Base-by-base conservation (phyloP, 1,140 invertebrate genomes). In the Panulirus ornatus region DNA sequence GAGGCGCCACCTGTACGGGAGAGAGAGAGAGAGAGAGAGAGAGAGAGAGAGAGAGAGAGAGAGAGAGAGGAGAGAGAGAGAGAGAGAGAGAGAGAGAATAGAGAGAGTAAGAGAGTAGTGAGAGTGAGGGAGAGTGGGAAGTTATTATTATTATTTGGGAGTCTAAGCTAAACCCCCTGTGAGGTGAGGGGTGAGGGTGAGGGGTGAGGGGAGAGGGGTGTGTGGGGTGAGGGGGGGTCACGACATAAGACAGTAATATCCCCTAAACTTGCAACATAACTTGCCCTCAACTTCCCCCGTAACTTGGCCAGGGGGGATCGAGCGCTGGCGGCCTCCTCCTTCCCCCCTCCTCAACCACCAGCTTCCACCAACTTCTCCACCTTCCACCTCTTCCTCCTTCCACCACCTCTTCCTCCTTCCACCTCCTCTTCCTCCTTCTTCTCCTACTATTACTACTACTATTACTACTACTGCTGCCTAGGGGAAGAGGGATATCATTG, bases 211-310 rank as follows among this genome's bases (percentile, higher is more conserved):
- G 51, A 58, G 51, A 58, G 51, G 51, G 51, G 22, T 11, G 51
- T 11, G 22, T 11, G 51, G 51, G 51, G 51, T 11, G 51, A 58
- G 22, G 51, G 51, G 27, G 5, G 71, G 70, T 2, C 40, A 5
- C 66, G 85, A 87, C 54, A 79, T 87, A 87, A 79, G 73, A n/a
- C n/a, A 54, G 47, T 75, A 83, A 89, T 89, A 82, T 73, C 71
- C 84, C 78, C 58, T 82, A 89, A 89, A 89, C 87, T 89, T 89
- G 70, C 51, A 14, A 34, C 87, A 89, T 89, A 89, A 89, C 87
- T 89, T 83, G 36, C 54, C 58, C 44, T 71, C 73, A 89, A 89
- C 87, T 89, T 89, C 30, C 63, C 87, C 83, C 87, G 87, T 89
- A 89, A 89, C 66, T 89, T 83, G 78, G 44, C 16, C 30, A 44